Percentiles rank a stretch among this genome's conserved stretches.
These are phyloP conservation scores for Cyanoliseus patagonus DNA, from an alignment of 2,113 vertebrate species.

Conservation along the genomic window DNA sequence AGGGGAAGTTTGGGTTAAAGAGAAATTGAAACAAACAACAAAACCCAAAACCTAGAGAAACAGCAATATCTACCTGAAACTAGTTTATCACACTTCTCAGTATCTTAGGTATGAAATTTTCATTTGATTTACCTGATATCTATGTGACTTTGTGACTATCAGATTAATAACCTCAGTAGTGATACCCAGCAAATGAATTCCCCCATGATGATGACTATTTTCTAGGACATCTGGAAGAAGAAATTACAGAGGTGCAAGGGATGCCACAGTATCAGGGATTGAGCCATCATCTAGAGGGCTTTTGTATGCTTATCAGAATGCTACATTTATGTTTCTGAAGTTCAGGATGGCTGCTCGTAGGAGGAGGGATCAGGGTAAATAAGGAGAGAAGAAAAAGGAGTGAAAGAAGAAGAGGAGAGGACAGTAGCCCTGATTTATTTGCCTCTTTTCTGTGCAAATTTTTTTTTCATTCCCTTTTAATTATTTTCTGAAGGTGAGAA, in stretches of 20 bases:
- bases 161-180: not conserved
- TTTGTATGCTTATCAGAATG: not conserved
- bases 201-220: not conserved
- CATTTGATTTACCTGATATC: not conserved
- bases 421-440: not conserved
- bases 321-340: not conserved
- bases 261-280: not conserved
- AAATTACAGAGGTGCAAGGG: not conserved
- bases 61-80: not conserved
- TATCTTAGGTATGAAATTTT: not conserved
- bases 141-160: not conserved
- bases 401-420: not conserved
- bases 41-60: not conserved
- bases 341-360: not conserved
- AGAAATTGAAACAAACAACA: not conserved
- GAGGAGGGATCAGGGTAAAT: not conserved
- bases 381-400: not conserved
- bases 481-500: not conserved
- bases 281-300: not conserved
- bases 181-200: not conserved
- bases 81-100: not conserved
- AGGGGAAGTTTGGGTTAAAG: not conserved
- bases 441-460: not conserved
- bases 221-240: not conserved
- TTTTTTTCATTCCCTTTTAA: not conserved